Evolutionary conservation across 2,888 invertebrate genomes (phyloP).

Genomic region (Microplitis deprimator): DNA sequence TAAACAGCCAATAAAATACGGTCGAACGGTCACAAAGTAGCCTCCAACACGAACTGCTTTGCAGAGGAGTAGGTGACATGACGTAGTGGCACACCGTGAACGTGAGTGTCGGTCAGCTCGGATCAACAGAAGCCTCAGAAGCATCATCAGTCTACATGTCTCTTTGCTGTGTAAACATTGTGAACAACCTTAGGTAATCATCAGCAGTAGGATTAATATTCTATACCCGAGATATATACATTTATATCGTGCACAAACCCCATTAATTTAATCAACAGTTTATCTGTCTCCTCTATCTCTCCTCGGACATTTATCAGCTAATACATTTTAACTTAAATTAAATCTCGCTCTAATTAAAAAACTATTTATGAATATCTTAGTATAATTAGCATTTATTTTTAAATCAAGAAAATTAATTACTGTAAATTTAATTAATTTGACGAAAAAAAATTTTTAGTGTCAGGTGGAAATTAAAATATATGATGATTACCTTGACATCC

Average conservation of each 20-base stretch:
- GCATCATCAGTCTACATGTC: constrained; percentile 50
- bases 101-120: constrained; percentile 36
- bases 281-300: background rate
- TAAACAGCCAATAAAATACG: constrained; percentile 54
- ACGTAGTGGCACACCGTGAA: constrained; percentile 44
- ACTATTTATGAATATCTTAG: no score
- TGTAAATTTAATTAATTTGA: no score
- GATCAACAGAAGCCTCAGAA: constrained; percentile 56
- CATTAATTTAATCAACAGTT: background rate
- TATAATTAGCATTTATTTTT: no score
- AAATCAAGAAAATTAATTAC: no score
- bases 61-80: constrained; percentile 11
- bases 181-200: constrained; percentile 41
- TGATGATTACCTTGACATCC: background rate
- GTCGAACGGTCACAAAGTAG: constrained; percentile 57
- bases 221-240: constrained; percentile 30
- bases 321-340: background rate
- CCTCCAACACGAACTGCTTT: background rate
- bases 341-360: background rate
- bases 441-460: background rate
- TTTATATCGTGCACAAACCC: background rate
- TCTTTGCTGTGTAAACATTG: constrained; percentile 55
- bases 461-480: background rate
- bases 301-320: background rate
- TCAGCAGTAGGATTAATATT: constrained; percentile 54